A percentile compares a stretch with the other conserved stretches of the same genome.
These are phyloP conservation scores for Drosophila arawakana DNA, from an alignment of 1,140 invertebrate genomes.

Conservation along the genomic window DNA sequence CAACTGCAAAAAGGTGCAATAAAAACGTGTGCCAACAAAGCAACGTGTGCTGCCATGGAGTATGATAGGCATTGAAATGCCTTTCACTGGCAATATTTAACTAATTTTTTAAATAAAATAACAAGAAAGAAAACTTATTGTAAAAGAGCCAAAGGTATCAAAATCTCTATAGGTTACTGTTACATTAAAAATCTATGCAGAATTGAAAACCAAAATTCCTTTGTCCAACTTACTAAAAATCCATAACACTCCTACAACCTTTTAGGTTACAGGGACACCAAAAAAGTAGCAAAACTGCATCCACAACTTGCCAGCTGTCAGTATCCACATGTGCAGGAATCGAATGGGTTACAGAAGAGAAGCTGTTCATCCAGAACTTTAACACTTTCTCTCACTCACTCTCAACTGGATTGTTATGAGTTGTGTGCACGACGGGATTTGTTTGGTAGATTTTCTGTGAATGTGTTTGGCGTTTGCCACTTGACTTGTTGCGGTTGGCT, in stretches of 20 bases:
- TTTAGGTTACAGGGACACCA: too few relatives aligned
- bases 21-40: constrained; percentile 68
- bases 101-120: too few relatives aligned
- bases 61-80: neutral
- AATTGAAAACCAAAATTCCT: too few relatives aligned
- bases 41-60: constrained; percentile 21
- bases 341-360: constrained; percentile 9
- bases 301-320: constrained; percentile 60
- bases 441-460: neutral
- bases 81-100: neutral
- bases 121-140: too few relatives aligned
- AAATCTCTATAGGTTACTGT: too few relatives aligned
- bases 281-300: neutral
- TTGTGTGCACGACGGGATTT: constrained; percentile 5
- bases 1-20: constrained; percentile 51
- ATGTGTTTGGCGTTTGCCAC: constrained; percentile 27
- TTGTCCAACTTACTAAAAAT: too few relatives aligned
- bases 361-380: neutral
- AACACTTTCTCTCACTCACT: neutral
- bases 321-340: constrained; percentile 2
- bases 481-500: constrained; percentile 62
- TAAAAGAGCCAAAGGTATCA: too few relatives aligned
- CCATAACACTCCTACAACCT: too few relatives aligned
- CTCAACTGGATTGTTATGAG: constrained; percentile 11
- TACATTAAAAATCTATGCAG: too few relatives aligned